Evolutionary conservation across 2,113 vertebrate species (phyloP).

Genomic region (Etheostoma spectabile): DNA sequence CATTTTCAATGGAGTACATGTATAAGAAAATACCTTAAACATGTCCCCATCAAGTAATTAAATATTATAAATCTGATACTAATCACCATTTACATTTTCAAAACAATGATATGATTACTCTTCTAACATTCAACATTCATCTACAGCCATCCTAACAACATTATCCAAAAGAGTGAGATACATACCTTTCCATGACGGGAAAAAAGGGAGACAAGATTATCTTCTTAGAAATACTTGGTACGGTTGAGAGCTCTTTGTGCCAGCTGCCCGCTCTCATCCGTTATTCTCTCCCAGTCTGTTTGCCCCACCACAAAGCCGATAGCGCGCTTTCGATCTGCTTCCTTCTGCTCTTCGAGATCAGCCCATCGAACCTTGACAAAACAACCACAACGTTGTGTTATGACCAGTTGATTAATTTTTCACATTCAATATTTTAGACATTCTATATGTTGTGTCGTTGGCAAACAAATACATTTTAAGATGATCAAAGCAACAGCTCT

Average conservation of each 20-base stretch:
- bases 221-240: conserved; percentile 97
- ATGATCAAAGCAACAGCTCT: not conserved
- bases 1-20: not conserved
- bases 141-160: not conserved
- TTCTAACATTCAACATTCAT: not conserved
- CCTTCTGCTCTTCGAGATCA: conserved; percentile 98
- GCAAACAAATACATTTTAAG: not conserved
- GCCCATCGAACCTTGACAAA: conserved; percentile 95
- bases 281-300: conserved; percentile 99
- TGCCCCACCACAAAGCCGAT: conserved; percentile 99
- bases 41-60: not conserved
- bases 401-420: not conserved
- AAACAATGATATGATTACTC: not conserved
- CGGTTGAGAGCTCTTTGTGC: conserved; percentile 98
- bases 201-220: conserved; percentile 45
- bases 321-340: conserved; percentile 96
- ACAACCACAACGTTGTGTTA: conserved; percentile 18
- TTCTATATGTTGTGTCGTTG: not conserved
- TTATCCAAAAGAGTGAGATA: conserved; percentile 10
- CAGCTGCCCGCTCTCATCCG: conserved; percentile 96
- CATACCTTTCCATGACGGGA: conserved; percentile 81
- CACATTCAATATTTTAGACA: not conserved
- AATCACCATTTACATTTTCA: not conserved
- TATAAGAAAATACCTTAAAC: conserved; percentile 1
- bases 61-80: not conserved